Evolutionary conservation across 2,113 vertebrate species (phyloP).

Genomic region (Trinectes maculatus): DNA sequence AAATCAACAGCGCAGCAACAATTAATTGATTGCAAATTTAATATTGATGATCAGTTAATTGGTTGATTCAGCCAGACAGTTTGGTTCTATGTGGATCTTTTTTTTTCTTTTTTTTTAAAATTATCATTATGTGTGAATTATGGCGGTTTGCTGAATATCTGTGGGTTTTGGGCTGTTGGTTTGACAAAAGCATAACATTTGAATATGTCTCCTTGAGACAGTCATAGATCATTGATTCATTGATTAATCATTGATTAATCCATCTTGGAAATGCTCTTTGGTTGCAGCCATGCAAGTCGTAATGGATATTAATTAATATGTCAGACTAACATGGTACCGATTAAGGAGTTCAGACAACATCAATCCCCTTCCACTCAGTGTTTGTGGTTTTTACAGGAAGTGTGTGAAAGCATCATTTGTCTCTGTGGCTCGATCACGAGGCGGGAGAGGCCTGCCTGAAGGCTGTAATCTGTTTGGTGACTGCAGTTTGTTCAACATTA

Average conservation of each 20-base stretch:
- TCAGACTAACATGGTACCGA: background rate
- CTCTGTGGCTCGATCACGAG: conserved; percentile 11
- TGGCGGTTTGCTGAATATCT: background rate
- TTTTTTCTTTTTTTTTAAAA: no score
- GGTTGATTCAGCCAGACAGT: background rate
- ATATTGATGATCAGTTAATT: background rate
- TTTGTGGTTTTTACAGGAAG: background rate
- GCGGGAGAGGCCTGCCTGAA: conserved; percentile 16
- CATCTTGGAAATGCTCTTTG: background rate
- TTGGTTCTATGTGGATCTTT: background rate
- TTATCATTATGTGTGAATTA: background rate
- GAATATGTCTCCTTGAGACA: no score
- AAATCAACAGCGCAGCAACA: background rate
- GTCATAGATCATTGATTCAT: background rate
- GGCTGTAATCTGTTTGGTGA: background rate
- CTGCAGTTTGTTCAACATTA: background rate
- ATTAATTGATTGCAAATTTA: background rate
- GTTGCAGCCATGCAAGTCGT: background rate
- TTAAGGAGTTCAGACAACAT: background rate
- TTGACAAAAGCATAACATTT: background rate
- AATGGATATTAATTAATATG: background rate
- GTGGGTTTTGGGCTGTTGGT: background rate
- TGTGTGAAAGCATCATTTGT: background rate
- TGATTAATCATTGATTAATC: background rate
- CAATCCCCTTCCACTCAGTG: background rate